Base-by-base conservation (phyloP, 1,140 invertebrate genomes). In the Rhyacophila brunnea region DNA sequence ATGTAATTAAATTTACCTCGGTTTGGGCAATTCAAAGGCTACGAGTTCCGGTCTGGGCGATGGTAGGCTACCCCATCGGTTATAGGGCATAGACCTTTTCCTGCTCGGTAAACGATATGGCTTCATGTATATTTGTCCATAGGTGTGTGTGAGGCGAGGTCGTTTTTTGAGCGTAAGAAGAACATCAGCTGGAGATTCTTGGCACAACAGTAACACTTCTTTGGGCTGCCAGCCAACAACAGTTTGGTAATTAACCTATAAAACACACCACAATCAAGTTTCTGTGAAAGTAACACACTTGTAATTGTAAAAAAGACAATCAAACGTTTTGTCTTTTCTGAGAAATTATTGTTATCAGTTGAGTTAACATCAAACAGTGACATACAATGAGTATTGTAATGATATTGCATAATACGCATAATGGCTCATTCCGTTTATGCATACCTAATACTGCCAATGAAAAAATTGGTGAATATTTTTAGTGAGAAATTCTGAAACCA, bases 221-320 rank as follows among this genome's bases (percentile, higher is more conserved):
- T 90, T 90, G 34, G 86, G 77, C 65, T 91, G 87, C 92, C 92
- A 94, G 1, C 91, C 92, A 62, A 93, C 90, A 13, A 94, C 90
- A n/a, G 91, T 94, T 72, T 94, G 91, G 73, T 93, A 92, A 75
- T 94, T 93, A 9, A 94, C 88, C 81, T 92, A 34, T 15, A 50
- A 47, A 47, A 19, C 15, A 53, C 9, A 28, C 9, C 23, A 28
- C 4, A 28, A 28, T n/a, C n/a, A n/a, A n/a, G n/a, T n/a, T n/a
- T n/a, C n/a, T n/a, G n/a, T n/a, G n/a, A n/a, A n/a, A n/a, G n/a
- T n/a, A n/a, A n/a, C n/a, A n/a, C n/a, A n/a, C n/a, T n/a, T n/a
- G n/a, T n/a, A n/a, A n/a, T n/a, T n/a, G n/a, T n/a, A n/a, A n/a
- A n/a, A n/a, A n/a, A n/a, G n/a, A n/a, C n/a, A n/a, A n/a, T n/a